These are phyloP conservation scores for Habrosyne pyritoides DNA, from an alignment of 2,888 invertebrate species.

Conservation along the genomic window DNA sequence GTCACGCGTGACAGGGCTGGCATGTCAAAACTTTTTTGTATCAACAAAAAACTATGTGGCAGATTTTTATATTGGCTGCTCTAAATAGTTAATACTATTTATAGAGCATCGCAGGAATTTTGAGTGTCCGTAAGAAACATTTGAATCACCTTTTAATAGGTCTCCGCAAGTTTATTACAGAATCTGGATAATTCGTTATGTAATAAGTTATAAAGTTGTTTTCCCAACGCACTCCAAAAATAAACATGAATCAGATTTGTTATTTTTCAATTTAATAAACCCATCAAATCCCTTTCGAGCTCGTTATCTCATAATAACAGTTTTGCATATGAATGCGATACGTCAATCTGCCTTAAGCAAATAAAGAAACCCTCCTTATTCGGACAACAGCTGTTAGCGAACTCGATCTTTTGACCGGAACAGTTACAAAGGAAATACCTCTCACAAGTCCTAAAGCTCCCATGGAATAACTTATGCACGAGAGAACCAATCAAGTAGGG, in stretches of 20 bases:
- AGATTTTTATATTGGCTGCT: no score
- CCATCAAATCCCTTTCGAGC: constrained; percentile 54
- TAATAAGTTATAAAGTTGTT: background rate
- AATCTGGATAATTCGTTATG: no score
- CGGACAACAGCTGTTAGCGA: constrained; percentile 44
- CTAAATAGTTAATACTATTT: no score
- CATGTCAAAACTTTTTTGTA: constrained; percentile 8
- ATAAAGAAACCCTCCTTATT: constrained; percentile 54
- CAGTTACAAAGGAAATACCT: constrained; percentile 27
- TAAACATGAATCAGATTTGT: constrained; percentile 12
- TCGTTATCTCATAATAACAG: constrained; percentile 39
- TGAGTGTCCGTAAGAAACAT: no score
- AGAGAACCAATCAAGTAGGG: constrained; percentile 9
- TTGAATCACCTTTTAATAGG: no score
- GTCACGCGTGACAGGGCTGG: constrained; percentile 38
- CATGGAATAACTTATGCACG: background rate
- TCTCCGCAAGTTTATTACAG: no score
- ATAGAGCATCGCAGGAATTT: no score
- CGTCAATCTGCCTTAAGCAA: constrained; percentile 61
- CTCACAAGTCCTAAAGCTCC: constrained; percentile 22
- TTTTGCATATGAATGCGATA: constrained; percentile 57
- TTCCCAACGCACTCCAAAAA: background rate
- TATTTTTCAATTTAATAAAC: constrained; percentile 60
- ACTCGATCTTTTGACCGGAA: constrained; percentile 51
- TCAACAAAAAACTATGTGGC: constrained; percentile 4